A percentile compares a stretch with the other conserved stretches of the same genome.
Evolutionary conservation across 2,797 vertebrate genomes (phyloP).

Genomic region (Cottoperca gobio): DNA sequence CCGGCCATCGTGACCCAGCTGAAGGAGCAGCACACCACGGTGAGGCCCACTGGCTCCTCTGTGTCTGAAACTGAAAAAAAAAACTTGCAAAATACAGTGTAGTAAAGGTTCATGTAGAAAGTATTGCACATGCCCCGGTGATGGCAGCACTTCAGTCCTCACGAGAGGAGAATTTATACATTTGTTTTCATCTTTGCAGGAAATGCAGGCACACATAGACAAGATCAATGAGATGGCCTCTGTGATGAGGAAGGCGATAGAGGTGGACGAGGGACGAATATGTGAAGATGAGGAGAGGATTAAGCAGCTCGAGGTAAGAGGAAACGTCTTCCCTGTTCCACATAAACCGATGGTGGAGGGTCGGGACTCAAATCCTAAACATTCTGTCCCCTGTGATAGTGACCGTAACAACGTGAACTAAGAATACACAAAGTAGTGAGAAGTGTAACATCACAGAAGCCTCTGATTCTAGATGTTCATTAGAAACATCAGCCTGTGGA

Average conservation of each 20-base stretch:
- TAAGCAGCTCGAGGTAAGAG: constrained; percentile 91
- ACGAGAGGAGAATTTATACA: no score
- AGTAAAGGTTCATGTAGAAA: no score
- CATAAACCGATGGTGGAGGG: not conserved
- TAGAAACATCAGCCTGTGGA: not conserved
- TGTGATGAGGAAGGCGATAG: constrained; percentile 96
- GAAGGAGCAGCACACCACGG: constrained; percentile 96
- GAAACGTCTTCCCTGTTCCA: not conserved
- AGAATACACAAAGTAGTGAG: not conserved
- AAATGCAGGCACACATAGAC: constrained; percentile 95
- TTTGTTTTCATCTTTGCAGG: constrained; percentile 76
- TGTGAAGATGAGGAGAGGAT: constrained; percentile 96
- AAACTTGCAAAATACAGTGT: no score
- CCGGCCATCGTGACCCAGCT: constrained; percentile 92
- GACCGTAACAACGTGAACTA: not conserved
- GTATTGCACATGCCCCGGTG: no score
- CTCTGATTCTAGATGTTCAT: not conserved
- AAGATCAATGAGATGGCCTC: constrained; percentile 99
- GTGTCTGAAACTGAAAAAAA: not conserved
- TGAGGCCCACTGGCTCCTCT: not conserved
- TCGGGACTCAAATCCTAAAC: not conserved
- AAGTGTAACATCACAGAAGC: not conserved
- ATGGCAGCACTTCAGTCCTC: no score
- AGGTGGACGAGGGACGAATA: constrained; percentile 92
- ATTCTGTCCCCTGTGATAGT: not conserved